Evolutionary conservation across 2,113 vertebrate species (phyloP), one percentile per base, ranked within the genome.

Genomic region (Nipponia nippon): DNA sequence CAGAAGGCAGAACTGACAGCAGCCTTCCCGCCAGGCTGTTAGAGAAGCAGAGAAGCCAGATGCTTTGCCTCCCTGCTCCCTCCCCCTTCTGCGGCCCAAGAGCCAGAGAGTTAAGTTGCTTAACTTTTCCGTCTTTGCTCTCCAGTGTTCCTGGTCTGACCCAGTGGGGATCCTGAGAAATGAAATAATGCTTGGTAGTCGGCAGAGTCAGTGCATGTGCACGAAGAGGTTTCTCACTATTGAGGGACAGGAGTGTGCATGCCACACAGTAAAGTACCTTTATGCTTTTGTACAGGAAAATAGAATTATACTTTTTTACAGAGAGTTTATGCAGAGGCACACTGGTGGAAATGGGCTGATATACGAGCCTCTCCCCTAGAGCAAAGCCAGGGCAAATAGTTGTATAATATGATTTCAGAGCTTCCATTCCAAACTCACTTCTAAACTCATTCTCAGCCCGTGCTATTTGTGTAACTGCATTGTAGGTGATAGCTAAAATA

Each of bases 1-100:
- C 96, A 97, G 97, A 97, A 97, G 97, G 96, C 30, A 0, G 94
- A 95, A 78, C 80, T 96, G 97, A 97, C 96, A 97, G 96, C 96
- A 96, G 96, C 95, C 93, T 95, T 95, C 93, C 92, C 67, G 18
- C 85, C 90, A 94, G 95, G 93, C 95, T 97, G 97, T 80, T 86
- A 80, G 92, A 73, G 87, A 91, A 63, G 79, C 56, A 46, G 88
- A 63, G 70, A 90, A 92, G 95, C 95, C 95, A 97, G 97, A 97
- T 96, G 95, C 96, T 96, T 95, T 96, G 92, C 87, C 92, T 96
- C 85, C 52, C 63, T 76, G 40, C 76, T 90, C 85, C 92, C 95
- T 96, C 97, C 97, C 63, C 65, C 82, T 94, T 59, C 73, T 67
- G 52, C 0, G 0, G 93, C 87, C 91, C 8, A 20, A 91, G 34